Base-by-base conservation (phyloP, 1,140 invertebrate genomes). In the Hyphantria cunea region DNA sequence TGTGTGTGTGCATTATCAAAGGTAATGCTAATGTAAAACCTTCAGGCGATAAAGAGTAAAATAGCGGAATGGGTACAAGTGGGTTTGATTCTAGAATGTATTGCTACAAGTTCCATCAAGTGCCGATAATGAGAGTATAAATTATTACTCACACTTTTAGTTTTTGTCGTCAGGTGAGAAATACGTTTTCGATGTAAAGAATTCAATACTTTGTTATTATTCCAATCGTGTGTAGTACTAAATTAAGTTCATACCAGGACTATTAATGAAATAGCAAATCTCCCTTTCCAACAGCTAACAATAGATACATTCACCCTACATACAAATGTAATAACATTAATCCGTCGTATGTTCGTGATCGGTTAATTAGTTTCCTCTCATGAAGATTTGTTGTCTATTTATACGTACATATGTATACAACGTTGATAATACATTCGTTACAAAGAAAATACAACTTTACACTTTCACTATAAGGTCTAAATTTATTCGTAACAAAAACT, bases 351-450 rank as follows among this genome's bases (percentile, higher is more conserved):
- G 76, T 69, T 72, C 67, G 60, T 70, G 67, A 74, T 72, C 70
- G 65, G 71, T 76, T 76, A 78, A 78, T 78, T 76, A 78, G 73
- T 74, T 78, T 72, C 66, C 66, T 74, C 64, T 68, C 65, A 68
- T 64, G 65, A 65, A 66, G 47, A 63, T 70, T 68, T 66, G 58
- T 68, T 58, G 45, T 48, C 33, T 49, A n/a, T 49, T 32, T 34
- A 5, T 55, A 48, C 42, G 32, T 48, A 58, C 31, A 48, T 41
- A 42, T 42, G 14, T 53, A 49, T 6, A n/a, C 34, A 32, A n/a
- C 32, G 32, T 31, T 34, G 15, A 53, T 41, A 17, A 17, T 7
- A 17, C 39, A 32, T 0, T n/a, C n/a, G n/a, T n/a, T n/a, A n/a
- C 0, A 39, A 49, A 39, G 15, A n/a, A 58, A 48, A 14, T 17